Percentiles rank a stretch among this genome's conserved stretches.
phyloP scores from a whole-genome alignment of 2,797 vertebrate species.

The Delichon dasypus region DNA sequence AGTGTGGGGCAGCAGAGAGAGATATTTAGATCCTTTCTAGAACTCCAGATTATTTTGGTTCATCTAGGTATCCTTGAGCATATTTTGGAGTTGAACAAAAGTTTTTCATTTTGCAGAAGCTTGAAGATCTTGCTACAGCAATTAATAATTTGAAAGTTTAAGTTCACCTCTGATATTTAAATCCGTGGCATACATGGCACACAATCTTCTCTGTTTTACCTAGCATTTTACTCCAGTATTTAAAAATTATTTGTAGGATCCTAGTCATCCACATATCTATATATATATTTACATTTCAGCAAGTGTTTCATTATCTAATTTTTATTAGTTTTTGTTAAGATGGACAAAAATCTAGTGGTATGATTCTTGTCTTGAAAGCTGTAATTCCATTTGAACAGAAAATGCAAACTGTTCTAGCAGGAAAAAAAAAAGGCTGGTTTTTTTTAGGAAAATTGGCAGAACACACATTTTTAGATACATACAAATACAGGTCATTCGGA shows the following conservation, averaged over 20 bases:
- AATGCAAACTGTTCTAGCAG: neutral
- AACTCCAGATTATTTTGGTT: neutral
- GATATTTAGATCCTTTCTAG: neutral
- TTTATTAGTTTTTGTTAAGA: neutral
- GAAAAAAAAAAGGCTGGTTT: neutral
- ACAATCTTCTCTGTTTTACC: neutral
- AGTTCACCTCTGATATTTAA: neutral
- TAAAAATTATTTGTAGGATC: neutral
- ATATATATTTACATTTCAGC: neutral
- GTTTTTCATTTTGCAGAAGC: neutral
- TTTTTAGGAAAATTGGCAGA: neutral
- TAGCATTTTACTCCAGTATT: neutral
- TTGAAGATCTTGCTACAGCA: neutral
- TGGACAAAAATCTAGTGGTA: neutral
- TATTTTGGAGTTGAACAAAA: neutral
- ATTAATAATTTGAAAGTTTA: neutral
- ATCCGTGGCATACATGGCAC: neutral
- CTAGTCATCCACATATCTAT: neutral
- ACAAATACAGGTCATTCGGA: neutral
- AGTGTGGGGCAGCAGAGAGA: neutral
- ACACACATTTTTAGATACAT: neutral
- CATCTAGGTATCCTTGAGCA: neutral
- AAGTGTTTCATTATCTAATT: neutral
- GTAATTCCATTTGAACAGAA: neutral
- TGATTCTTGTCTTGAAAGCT: neutral